phyloP scores from a whole-genome alignment of 53 echinoderm and acorn worm species.

The Stichopus horrens region DNA sequence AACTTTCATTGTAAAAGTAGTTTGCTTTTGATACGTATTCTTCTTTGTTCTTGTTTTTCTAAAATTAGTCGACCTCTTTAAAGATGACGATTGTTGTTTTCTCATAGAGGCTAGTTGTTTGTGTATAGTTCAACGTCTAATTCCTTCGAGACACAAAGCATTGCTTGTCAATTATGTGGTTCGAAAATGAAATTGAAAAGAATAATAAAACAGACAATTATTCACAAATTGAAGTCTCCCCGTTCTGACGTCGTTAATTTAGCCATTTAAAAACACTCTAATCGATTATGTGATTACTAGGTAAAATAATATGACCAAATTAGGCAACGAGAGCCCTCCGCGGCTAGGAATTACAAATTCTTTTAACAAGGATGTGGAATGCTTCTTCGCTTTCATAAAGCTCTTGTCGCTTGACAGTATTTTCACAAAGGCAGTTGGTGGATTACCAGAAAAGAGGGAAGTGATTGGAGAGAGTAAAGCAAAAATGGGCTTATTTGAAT shows the following conservation, averaged over 20 bases:
- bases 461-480: not conserved
- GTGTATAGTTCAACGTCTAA: too few relatives aligned
- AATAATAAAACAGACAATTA: too few relatives aligned
- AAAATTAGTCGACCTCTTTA: too few relatives aligned
- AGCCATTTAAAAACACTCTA: not conserved
- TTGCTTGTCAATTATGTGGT: too few relatives aligned
- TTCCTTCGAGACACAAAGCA: too few relatives aligned
- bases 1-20: too few relatives aligned
- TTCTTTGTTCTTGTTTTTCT: too few relatives aligned
- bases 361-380: not conserved
- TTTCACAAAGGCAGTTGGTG: not conserved
- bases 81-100: too few relatives aligned
- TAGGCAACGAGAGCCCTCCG: not conserved
- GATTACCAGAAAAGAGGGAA: not conserved
- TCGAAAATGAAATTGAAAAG: too few relatives aligned
- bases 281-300: too few relatives aligned
- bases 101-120: too few relatives aligned
- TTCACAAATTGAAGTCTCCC: not conserved
- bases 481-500: not conserved
- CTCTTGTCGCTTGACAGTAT: not conserved
- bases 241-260: not conserved
- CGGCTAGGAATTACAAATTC: not conserved
- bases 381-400: not conserved
- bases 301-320: not conserved
- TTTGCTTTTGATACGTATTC: too few relatives aligned